These are phyloP conservation scores for Apis cerana DNA, from an alignment of 1,140 invertebrate genomes.

Conservation along the genomic window DNA sequence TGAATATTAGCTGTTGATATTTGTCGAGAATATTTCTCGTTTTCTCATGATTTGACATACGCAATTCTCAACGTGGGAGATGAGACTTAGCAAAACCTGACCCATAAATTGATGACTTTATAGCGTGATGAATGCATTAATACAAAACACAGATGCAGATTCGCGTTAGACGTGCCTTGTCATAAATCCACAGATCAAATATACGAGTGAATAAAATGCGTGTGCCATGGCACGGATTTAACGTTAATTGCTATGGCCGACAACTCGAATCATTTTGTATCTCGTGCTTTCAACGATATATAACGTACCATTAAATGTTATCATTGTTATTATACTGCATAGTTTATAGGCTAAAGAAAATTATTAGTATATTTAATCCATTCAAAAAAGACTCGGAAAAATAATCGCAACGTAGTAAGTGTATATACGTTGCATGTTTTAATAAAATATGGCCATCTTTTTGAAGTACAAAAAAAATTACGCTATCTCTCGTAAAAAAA, in stretches of 20 bases:
- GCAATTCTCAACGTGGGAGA: slow-evolving; percentile 14
- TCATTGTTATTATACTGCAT: background rate
- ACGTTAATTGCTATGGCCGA: slow-evolving; percentile 37
- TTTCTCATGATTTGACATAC: background rate
- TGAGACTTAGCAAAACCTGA: background rate
- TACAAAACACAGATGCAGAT: slow-evolving; percentile 13
- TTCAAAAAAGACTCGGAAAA: no score
- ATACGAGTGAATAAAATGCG: slow-evolving; percentile 30
- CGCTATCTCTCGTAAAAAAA: no score
- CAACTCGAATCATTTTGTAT: background rate
- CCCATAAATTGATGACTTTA: slow-evolving; percentile 47
- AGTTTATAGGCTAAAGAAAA: background rate
- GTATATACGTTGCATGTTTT: no score
- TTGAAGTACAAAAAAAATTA: no score
- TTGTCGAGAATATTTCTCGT: background rate
- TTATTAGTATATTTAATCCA: no score
- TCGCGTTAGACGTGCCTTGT: background rate
- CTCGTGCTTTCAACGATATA: background rate
- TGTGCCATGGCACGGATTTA: slow-evolving; percentile 31
- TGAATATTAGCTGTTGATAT: background rate
- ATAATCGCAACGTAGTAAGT: no score
- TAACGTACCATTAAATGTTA: background rate
- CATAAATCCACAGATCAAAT: slow-evolving; percentile 34
- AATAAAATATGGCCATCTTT: no score
- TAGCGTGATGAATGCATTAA: slow-evolving; percentile 37